Conservation (phyloP, 2,797 vertebrate genomes). For the Sylvilagus floridanus region DNA sequence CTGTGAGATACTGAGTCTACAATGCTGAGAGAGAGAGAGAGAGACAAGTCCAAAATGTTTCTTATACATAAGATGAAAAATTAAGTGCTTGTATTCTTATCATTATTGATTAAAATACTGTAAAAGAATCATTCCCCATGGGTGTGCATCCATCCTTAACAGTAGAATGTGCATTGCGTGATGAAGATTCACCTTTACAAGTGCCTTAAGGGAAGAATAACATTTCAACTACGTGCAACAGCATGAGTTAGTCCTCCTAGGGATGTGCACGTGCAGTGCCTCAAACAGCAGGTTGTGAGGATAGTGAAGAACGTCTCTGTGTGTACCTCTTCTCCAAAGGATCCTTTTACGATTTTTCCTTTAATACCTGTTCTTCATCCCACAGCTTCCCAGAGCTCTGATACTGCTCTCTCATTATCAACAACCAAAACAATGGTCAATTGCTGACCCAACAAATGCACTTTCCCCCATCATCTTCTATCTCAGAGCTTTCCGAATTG, state of each 20-base stretch:
- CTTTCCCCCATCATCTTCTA: not conserved
- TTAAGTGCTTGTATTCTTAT: not conserved
- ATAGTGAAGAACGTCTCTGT: not conserved
- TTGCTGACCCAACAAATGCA: not conserved
- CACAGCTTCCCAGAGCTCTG: not conserved
- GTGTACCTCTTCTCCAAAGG: rapidly evolving
- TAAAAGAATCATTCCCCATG: not conserved
- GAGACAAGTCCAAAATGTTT: conserved; percentile 6
- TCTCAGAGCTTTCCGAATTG: not conserved
- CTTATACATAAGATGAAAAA: not conserved
- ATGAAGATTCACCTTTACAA: not conserved
- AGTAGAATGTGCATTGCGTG: not conserved
- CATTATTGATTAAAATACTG: not conserved
- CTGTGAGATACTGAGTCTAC: not conserved
- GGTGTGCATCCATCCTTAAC: not conserved
- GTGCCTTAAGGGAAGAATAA: not conserved
- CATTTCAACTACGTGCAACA: not conserved
- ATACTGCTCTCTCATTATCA: not conserved
- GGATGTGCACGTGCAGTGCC: rapidly evolving
- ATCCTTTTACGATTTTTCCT: not conserved
- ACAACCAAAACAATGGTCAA: not conserved
- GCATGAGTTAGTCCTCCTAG: not conserved
- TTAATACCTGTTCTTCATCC: not conserved
- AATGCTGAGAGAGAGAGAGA: not conserved
- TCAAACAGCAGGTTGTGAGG: not conserved